phyloP scores from a whole-genome alignment of 2,888 invertebrate species.

The Aphelenchoides bicaudatus region DNA sequence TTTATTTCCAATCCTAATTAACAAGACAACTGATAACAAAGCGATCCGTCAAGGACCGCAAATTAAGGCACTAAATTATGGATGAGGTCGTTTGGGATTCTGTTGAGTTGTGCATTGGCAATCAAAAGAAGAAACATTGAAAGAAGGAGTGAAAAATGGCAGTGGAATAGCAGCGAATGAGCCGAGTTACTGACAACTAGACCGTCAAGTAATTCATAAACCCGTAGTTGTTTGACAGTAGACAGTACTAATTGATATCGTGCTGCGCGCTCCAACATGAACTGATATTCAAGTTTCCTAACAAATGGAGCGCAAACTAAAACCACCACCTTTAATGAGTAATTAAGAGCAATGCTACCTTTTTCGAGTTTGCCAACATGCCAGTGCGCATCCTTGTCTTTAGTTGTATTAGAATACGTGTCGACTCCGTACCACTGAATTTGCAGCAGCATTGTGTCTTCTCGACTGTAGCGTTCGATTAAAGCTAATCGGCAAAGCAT shows the following conservation, averaged over 20 bases:
- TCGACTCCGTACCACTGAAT: constrained; percentile 54
- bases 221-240: constrained; percentile 49
- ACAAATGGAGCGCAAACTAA: constrained; percentile 52
- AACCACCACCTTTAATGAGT: constrained; percentile 7
- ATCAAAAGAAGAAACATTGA: too few species aligned
- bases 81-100: too few species aligned
- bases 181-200: constrained; percentile 25
- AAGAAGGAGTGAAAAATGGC: too few species aligned
- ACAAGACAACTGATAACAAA: too few species aligned
- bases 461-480: constrained; percentile 39
- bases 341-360: constrained; percentile 25
- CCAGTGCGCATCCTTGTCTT: constrained; percentile 45
- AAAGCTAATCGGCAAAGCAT: constrained; percentile 48
- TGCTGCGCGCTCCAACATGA: constrained; percentile 44
- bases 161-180: too few species aligned
- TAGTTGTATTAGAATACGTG: constrained; percentile 44
- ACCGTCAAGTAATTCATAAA: constrained; percentile 41
- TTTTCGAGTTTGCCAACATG: constrained; percentile 53
- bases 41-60: too few species aligned
- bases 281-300: constrained; percentile 42
- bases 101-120: too few species aligned
- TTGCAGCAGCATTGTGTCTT: constrained; percentile 46
- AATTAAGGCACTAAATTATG: too few species aligned
- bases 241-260: constrained; percentile 56
- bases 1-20: too few species aligned